phyloP scores from a whole-genome alignment of 2,888 invertebrate genomes.

The Neuroscelio doddi region DNA sequence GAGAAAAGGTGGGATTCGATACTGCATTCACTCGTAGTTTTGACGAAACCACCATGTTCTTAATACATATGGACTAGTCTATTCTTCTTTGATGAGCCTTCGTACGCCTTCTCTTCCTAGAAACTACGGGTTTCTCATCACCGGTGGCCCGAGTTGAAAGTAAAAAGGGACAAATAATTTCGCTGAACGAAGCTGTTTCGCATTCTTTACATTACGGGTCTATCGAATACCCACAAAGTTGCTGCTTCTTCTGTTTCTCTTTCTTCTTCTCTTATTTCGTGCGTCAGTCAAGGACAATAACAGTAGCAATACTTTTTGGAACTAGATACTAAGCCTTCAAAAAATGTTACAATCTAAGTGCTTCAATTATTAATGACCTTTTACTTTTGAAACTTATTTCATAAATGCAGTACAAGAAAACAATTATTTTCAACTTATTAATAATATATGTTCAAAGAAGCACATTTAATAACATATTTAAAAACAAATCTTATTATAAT shows the following conservation, averaged over 20 bases:
- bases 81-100: slow-evolving; percentile 33
- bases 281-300: slow-evolving; percentile 39
- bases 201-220: slow-evolving; percentile 39
- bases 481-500: too few species aligned
- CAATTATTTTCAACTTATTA: too few species aligned
- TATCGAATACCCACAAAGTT: slow-evolving; percentile 32
- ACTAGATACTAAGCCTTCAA: background rate
- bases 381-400: too few species aligned
- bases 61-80: slow-evolving; percentile 45
- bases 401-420: too few species aligned
- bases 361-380: too few species aligned
- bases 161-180: slow-evolving; percentile 48
- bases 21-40: slow-evolving; percentile 29
- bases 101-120: slow-evolving; percentile 53
- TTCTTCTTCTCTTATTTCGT: background rate
- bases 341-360: too few species aligned
- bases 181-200: slow-evolving; percentile 37
- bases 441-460: too few species aligned
- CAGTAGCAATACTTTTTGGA: slow-evolving; percentile 28
- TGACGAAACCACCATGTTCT: slow-evolving; percentile 38
- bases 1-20: slow-evolving; percentile 9
- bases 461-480: too few species aligned
- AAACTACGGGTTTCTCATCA: slow-evolving; percentile 53
- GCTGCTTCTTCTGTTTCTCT: slow-evolving; percentile 1
- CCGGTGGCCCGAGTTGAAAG: slow-evolving; percentile 35